Conservation (phyloP, 53 echinoderm and acorn worm species). For the Holothuria scabra region DNA sequence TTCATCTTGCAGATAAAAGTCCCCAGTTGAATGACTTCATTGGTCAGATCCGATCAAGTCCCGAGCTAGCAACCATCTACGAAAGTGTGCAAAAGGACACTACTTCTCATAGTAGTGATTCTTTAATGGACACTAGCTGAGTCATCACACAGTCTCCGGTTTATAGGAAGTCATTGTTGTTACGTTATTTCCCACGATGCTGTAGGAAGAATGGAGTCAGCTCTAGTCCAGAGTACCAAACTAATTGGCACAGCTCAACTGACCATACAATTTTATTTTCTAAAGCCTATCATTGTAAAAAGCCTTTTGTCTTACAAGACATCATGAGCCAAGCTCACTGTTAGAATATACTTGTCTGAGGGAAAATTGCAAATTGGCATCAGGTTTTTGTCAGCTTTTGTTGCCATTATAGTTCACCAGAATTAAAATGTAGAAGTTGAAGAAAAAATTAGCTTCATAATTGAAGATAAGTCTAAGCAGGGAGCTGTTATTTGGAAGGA, state of each 20-base stretch:
- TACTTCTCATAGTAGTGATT: constrained; percentile 72
- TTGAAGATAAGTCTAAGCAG: too few relatives aligned
- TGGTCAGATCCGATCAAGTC: constrained; percentile 89
- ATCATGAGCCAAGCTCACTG: too few relatives aligned
- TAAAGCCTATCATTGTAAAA: too few relatives aligned
- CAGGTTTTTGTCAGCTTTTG: too few relatives aligned
- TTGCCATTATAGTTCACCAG: too few relatives aligned
- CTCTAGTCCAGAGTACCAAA: too few relatives aligned
- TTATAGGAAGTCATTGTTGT: constrained; percentile 17
- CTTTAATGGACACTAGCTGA: constrained; percentile 97
- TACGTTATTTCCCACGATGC: constrained; percentile 25
- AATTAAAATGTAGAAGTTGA: too few relatives aligned
- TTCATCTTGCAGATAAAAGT: constrained; percentile 83
- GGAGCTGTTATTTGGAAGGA: too few relatives aligned
- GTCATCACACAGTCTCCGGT: background rate
- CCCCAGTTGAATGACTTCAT: constrained; percentile 93
- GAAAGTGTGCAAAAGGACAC: constrained; percentile 99
- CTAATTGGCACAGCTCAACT: too few relatives aligned
- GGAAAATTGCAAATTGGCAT: background rate
- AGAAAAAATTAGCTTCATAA: too few relatives aligned
- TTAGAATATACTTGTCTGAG: background rate
- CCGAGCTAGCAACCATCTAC: constrained; percentile 98
- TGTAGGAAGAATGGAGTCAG: background rate
- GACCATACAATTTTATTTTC: too few relatives aligned
- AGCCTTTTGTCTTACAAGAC: too few relatives aligned